Evolutionary conservation across 2,797 vertebrate genomes (phyloP).

Genomic region (Manis crassicaudata): DNA sequence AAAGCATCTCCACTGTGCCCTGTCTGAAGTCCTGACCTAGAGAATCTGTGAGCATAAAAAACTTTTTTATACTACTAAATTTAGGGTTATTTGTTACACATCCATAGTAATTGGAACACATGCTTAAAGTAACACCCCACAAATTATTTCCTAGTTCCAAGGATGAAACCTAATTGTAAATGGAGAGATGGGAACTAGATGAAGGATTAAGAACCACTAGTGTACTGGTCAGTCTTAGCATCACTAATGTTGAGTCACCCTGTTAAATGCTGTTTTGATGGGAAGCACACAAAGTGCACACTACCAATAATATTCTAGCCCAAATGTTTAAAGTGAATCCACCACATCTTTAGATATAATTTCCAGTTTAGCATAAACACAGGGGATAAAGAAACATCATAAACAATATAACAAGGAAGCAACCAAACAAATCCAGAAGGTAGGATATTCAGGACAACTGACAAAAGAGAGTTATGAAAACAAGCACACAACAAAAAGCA

Average conservation of each 20-base stretch:
- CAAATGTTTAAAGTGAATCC: slow-evolving; percentile 50
- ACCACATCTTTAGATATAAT: slow-evolving; percentile 11
- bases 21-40: background rate
- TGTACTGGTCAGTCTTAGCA: background rate
- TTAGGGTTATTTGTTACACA: background rate
- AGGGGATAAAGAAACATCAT: slow-evolving; percentile 17
- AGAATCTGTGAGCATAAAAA: slow-evolving; percentile 14
- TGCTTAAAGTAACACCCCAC: slow-evolving; percentile 1
- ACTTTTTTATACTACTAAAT: background rate
- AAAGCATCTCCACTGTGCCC: background rate
- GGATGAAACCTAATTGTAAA: slow-evolving; percentile 25
- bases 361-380: slow-evolving; percentile 49
- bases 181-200: background rate
- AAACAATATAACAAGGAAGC: slow-evolving; percentile 10
- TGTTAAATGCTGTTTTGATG: background rate
- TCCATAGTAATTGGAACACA: background rate
- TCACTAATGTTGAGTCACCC: slow-evolving; percentile 14
- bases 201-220: background rate
- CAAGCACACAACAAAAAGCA: background rate
- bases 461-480: slow-evolving; percentile 37
- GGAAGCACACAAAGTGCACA: background rate
- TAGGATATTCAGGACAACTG: background rate
- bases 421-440: slow-evolving; percentile 22
- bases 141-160: slow-evolving; percentile 37
- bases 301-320: background rate